Evolutionary conservation across 2,113 vertebrate species (phyloP), one percentile per base, ranked within the genome.

Genomic region (Hipposideros armiger): DNA sequence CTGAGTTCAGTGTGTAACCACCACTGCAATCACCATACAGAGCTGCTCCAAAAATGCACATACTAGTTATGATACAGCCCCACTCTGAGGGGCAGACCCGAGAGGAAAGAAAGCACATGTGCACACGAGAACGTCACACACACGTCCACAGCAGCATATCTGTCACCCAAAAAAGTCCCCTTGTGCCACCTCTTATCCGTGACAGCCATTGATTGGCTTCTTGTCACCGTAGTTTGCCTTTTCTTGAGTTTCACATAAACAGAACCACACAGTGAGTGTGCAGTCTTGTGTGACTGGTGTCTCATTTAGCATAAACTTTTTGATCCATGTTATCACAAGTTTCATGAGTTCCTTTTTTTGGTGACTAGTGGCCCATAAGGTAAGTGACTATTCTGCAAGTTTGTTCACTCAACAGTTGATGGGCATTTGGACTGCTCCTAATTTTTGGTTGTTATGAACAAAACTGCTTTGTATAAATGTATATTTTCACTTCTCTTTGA

Each of bases 281-380:
- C 7, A 19, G 22, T 69, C 4, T 47, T 22, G 19, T 28, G 20
- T 28, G 30, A 47, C 9, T 20, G 20, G n/a, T 66, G 40, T 52
- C 17, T 58, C 45, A 50, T 50, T 50, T 11, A 50, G 47, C 47
- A 50, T 50, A 50, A 50, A 28, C 36, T 3, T 47, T 91, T 58
- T 2, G 70, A n/a, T 26, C 47, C 47, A 3, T 26, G 9, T 11
- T 14, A 0, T 10, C 2, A 14, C 13, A 4, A 40, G 40, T 5
- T 2, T 56, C 70, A 4, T n/a, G 4, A 16, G 19, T 50, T 32
- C 54, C 28, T n/a, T 7, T 22, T 11, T 45, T 20, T 22, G 20
- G 1, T n/a, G 50, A 7, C 1, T 45, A 36, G 11, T 11, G 15
- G 13, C 30, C 52, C 4, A 4, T 62, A 36, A 36, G 2, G 36